Evolutionary conservation across 2,888 invertebrate species (phyloP), one percentile per base, ranked within the genome.

Genomic region (Leptothorax acervorum): DNA sequence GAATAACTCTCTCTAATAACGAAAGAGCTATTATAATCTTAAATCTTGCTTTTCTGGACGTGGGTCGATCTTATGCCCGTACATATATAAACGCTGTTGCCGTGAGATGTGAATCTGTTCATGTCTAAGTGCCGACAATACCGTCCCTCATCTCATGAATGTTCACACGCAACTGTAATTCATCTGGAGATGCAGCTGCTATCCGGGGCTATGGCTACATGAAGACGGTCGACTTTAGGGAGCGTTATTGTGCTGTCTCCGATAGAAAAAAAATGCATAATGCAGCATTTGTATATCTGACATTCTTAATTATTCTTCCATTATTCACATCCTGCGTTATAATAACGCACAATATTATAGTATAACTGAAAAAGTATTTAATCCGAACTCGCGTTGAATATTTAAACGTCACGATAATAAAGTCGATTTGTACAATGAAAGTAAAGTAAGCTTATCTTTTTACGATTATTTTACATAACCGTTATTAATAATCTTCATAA

Each of bases 181-280:
- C 85, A 86, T 82, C 70, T 83, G 70, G 60, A 75, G 51, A 68
- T 83, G 85, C 88, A 88, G 88, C 86, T 85, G 88, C 53, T 66
- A 53, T 42, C 48, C 85, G 86, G 82, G 53, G 70, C 31, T 66
- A 86, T 70, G 63, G 31, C 42, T 57, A 9, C 8, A 65, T 11
- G 35, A 55, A 60, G 79, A 53, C 51, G 66, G 35, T 35, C 23
- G 31, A 53, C 18, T 78, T 66, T 23, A 57, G 45, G 11, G 8
- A 53, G 8, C 35, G 18, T 39, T 76, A 75, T 65, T 76, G 65
- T 42, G 42, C 42, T 68, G n/a, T 45, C n/a, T 18, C 42, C 12
- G 53, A 63, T 42, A 42, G 62, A 82, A 82, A 70, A 15, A 15
- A 31, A 74, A 55, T 39, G 73, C 18, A 45, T 45, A 53, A 73